A percentile compares a stretch with the other conserved stretches of the same genome.
Evolutionary conservation across 2,797 vertebrate species (phyloP).

Genomic region (Peromyscus nudipes): DNA sequence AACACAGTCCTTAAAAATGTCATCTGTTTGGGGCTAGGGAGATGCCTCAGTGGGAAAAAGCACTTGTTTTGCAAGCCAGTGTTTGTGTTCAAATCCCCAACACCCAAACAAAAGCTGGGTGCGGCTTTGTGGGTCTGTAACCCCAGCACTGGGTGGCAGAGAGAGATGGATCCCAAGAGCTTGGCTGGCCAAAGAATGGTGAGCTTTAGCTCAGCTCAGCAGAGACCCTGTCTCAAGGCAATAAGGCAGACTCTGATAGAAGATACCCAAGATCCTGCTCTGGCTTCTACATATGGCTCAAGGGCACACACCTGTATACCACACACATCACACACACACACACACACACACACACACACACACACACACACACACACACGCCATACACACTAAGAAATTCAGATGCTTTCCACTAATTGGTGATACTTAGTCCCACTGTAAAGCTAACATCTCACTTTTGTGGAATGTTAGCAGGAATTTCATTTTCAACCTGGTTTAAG

Average conservation of each 20-base stretch:
- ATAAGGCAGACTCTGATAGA: not conserved
- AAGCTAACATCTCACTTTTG: not conserved
- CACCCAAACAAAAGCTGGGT: not conserved
- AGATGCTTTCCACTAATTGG: not conserved
- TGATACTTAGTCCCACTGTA: not conserved
- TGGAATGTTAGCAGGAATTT: not conserved
- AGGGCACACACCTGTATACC: not conserved
- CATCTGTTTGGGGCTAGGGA: not conserved
- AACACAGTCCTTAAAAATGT: not conserved
- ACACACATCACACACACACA: not conserved
- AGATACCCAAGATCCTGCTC: not conserved
- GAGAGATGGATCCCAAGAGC: not conserved
- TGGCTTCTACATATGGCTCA: not conserved
- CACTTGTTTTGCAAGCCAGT: not conserved
- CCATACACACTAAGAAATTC: not conserved
- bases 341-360: not conserved
- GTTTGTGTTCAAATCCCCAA: not conserved
- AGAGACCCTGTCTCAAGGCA: not conserved
- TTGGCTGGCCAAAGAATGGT: too few species aligned
- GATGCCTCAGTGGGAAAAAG: not conserved
- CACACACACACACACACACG: too few species aligned
- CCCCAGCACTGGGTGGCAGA: too few species aligned
- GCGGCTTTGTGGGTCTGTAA: not conserved
- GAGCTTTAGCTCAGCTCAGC: not conserved
- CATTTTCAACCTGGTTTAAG: not conserved